These are phyloP conservation scores for Drosophila melanica DNA, from an alignment of 1,140 invertebrate genomes.

Conservation along the genomic window DNA sequence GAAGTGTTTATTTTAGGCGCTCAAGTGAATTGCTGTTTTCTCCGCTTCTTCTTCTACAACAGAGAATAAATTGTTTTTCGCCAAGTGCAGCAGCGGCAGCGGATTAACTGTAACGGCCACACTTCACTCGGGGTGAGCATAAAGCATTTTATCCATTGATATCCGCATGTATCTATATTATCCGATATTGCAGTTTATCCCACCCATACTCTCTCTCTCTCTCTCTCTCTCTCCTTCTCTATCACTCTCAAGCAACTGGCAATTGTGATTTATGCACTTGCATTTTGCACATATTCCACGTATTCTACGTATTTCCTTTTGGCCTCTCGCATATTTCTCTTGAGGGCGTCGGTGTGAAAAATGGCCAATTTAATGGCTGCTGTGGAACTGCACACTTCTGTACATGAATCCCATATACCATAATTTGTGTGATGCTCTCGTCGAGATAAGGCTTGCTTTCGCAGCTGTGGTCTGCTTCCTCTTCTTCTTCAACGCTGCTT, in stretches of 20 bases:
- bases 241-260: background rate
- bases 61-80: conserved; percentile 14
- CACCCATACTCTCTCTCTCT: too few relatives aligned
- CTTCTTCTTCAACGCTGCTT: background rate
- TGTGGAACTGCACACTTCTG: conserved; percentile 15
- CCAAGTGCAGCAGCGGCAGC: conserved; percentile 10
- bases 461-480: background rate
- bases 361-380: conserved; percentile 50
- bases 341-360: conserved; percentile 43
- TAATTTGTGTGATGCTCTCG: conserved; percentile 43
- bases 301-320: conserved; percentile 10
- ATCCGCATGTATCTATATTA: conserved; percentile 8
- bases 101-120: conserved; percentile 28
- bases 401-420: background rate
- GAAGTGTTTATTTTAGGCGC: conserved; percentile 77
- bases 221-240: background rate
- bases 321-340: background rate
- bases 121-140: conserved; percentile 20
- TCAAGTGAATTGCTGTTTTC: conserved; percentile 45
- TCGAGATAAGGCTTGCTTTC: conserved; percentile 18
- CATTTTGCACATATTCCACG: conserved; percentile 27
- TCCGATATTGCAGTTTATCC: conserved; percentile 31
- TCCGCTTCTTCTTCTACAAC: conserved; percentile 21
- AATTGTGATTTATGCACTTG: conserved; percentile 61
- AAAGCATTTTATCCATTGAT: conserved; percentile 22